Base-by-base conservation (phyloP, 2,113 vertebrate genomes). In the Cochlearius cochlearius region DNA sequence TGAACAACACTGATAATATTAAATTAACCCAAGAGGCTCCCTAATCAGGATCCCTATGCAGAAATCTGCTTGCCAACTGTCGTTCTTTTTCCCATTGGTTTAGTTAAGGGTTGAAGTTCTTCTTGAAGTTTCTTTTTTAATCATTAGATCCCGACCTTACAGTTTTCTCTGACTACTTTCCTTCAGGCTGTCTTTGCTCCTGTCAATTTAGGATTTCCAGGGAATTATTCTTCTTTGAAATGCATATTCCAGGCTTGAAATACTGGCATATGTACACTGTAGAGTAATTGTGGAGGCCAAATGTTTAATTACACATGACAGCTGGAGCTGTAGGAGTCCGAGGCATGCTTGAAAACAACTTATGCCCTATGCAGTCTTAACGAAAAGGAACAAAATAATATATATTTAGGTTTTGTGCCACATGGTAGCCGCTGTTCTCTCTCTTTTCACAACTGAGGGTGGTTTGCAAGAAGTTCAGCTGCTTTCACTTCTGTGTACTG, bases 281-380 rank as follows among this genome's bases (percentile, higher is more conserved):
- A 98, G 99, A 99, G 98, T 99, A 99, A 99, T 98, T 98, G 99
- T 98, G 98, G 98, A 99, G 99, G 99, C 99, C 99, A 99, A 99
- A 99, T 99, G 99, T 99, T 99, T 99, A 99, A 99, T 99, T 99
- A 99, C 99, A 99, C 98, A 98, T 99, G 99, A 99, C 99, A 99
- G 99, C 98, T 98, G 97, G 97, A 99, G 98, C 99, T 99, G 99
- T 98, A 97, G 99, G 99, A 98, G 98, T 98, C 98, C 98, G 97
- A 98, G 98, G 98, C 96, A 98, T 98, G 98, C 98, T 98, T 98
- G 98, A 98, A 99, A 99, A 98, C 98, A 98, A 98, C 98, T 96
- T 98, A 96, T 98, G 97, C 98, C 98, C 98, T 98, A 76, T 94
- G 96, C 97, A 98, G 98, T 96, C 97, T 98, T 97, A 94, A 97